Evolutionary conservation across 2,113 vertebrate genomes (phyloP), one percentile per base, ranked within the genome.

Genomic region (Pandion haliaetus): DNA sequence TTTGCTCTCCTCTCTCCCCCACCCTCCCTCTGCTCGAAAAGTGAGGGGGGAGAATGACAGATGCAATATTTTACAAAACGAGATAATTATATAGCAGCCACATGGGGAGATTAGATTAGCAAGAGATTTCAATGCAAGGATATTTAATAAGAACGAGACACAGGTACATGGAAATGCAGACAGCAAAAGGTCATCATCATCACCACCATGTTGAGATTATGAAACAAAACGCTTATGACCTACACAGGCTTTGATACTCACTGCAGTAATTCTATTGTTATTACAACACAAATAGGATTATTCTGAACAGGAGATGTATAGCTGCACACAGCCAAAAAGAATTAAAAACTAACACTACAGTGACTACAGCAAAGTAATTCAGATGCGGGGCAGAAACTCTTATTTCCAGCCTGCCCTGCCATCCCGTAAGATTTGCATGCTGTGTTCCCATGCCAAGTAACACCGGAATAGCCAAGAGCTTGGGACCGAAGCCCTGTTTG

Each of bases 61-160:
- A 98, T 95, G 95, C 96, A 97, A 90, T 97, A 98, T 98, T 98
- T 97, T 98, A 96, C 87, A 90, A 97, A 98, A 98, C 97, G 96
- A 98, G 96, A 97, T 98, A 97, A 98, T 98, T 98, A 98, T 85
- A 97, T 3, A 69, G 97, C 88, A 97, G 97, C 97, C 96, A 97
- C 94, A 95, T 95, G 95, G 94, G 93, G 96, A 98, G 97, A 98
- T 97, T 96, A 97, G 97, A 97, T 98, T 97, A 98, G 96, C 91
- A 87, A 95, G 95, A 97, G 96, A 97, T 98, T 98, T 97, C 95
- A 88, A 78, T 79, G 94, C 90, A 92, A 91, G 96, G 95, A 90
- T 93, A 97, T 97, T 97, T 97, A 98, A 97, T 98, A 98, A 96
- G 93, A 97, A 95, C 15, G 65, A 96, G 94, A 90, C 94, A 82